Evolutionary conservation across 2,888 invertebrate genomes (phyloP), one percentile per base, ranked within the genome.

Genomic region (Drosophila infuscata): DNA sequence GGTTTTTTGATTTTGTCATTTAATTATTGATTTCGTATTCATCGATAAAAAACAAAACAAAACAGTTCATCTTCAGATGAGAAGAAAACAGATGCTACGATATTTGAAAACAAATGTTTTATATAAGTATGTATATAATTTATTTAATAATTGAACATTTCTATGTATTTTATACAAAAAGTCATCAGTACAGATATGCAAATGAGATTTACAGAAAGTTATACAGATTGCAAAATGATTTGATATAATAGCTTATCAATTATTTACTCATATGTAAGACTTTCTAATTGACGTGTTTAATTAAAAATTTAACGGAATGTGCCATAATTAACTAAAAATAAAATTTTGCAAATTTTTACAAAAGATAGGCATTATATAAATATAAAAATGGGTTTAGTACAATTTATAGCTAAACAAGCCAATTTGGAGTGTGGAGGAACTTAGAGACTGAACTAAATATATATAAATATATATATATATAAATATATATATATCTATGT

Each of bases 141-240:
- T 89, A 85, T 89, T 85, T 74, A 88, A 77, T 90, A 80, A 80
- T 82, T 79, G 76, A 90, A 85, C 83, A 88, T 81, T 82, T 83
- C 81, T 89, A 87, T 90, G 90, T 90, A 87, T 90, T 87, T 90
- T 79, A 86, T 87, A 87, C 86, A 87, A 88, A 90, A 89, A 74
- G 76, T 88, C 75, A 77, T 89, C 88, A 82, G 86, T 78, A 89
- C 82, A 78, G 77, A 76, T 74, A 85, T 85, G 53, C 69, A 69
- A 57, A 70, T 25, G 20, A 25, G 20, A 25, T 25, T 1, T 25
- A 25, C 20, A 25, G 20, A 25, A 25, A 25, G 20, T 25, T 25
- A 25, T 25, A 25, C 20, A 25, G 20, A 1, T 25, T 25, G 20
- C 20, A 25, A 25, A 25, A 25, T 77, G 71, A 76, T 72, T 76